Percentiles rank a stretch among this genome's conserved stretches.
Evolutionary conservation across 2,888 invertebrate genomes (phyloP).

Genomic region (Drosophila incognita): DNA sequence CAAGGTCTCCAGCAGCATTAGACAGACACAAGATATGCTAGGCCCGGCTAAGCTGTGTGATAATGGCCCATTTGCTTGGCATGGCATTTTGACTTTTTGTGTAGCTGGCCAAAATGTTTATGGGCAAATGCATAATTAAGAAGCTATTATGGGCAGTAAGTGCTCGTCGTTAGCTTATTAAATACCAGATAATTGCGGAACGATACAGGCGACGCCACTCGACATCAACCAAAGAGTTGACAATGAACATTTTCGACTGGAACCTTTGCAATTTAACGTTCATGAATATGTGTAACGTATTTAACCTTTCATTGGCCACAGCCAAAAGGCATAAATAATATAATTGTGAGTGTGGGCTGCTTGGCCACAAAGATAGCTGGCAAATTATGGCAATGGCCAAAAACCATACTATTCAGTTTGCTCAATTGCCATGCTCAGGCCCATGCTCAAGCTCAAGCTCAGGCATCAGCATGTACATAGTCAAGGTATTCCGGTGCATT

Average conservation of each 20-base stretch:
- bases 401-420: slow-evolving; percentile 11
- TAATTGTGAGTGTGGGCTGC: slow-evolving; percentile 37
- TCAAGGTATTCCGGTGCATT: slow-evolving; percentile 79
- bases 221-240: slow-evolving; percentile 10
- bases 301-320: slow-evolving; percentile 63
- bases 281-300: slow-evolving; percentile 35
- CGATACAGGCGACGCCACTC: slow-evolving; percentile 1
- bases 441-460: slow-evolving; percentile 54
- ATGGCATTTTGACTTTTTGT: slow-evolving; percentile 30
- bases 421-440: slow-evolving; percentile 48
- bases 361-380: slow-evolving; percentile 48
- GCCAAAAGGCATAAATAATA: slow-evolving; percentile 54
- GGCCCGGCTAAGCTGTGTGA: slow-evolving; percentile 39
- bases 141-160: slow-evolving; percentile 53
- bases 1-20: slow-evolving; percentile 38
- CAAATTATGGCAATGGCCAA: slow-evolving; percentile 14
- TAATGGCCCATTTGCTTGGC: slow-evolving; percentile 71
- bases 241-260: slow-evolving; percentile 8
- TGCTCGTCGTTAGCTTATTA: slow-evolving; percentile 40
- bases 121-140: slow-evolving; percentile 71
- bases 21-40: slow-evolving; percentile 6
- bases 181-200: slow-evolving; percentile 23
- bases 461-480: slow-evolving; percentile 45
- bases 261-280: slow-evolving; percentile 15
- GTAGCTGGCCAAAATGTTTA: slow-evolving; percentile 58